Evolutionary conservation across 2,888 invertebrate species (phyloP).

Genomic region (Sminthurides aquaticus): DNA sequence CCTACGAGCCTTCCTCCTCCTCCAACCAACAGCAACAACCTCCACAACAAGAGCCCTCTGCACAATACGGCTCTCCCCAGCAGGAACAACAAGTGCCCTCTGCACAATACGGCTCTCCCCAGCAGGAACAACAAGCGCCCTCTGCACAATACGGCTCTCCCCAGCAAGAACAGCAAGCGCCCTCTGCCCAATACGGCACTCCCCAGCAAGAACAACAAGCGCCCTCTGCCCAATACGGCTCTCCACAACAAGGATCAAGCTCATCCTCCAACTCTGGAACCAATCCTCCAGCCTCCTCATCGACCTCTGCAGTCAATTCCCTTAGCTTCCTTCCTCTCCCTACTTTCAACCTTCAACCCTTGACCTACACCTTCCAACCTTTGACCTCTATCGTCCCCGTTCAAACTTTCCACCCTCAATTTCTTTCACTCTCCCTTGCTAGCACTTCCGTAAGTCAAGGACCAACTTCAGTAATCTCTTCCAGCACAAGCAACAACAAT

Average conservation of each 20-base stretch:
- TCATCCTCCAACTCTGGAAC: neutral
- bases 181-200: conserved; percentile 3
- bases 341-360: neutral
- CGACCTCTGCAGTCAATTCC: neutral
- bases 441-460: too few relatives aligned
- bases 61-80: neutral
- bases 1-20: neutral
- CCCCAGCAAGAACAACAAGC: neutral
- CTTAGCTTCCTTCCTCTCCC: neutral
- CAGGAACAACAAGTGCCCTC: neutral
- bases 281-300: neutral
- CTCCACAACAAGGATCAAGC: neutral
- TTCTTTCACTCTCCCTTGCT: neutral
- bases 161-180: neutral
- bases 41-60: neutral
- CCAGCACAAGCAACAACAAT: too few relatives aligned
- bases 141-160: conserved; percentile 3
- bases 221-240: neutral
- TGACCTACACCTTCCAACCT: neutral
- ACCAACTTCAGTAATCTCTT: too few relatives aligned
- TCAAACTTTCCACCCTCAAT: neutral
- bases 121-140: neutral
- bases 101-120: conserved; percentile 1
- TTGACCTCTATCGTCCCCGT: neutral
- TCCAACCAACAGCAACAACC: too few relatives aligned